Percentiles rank a stretch among this genome's conserved stretches.
Conservation (phyloP, 2,888 invertebrate species). For the Magallana nippona region DNA sequence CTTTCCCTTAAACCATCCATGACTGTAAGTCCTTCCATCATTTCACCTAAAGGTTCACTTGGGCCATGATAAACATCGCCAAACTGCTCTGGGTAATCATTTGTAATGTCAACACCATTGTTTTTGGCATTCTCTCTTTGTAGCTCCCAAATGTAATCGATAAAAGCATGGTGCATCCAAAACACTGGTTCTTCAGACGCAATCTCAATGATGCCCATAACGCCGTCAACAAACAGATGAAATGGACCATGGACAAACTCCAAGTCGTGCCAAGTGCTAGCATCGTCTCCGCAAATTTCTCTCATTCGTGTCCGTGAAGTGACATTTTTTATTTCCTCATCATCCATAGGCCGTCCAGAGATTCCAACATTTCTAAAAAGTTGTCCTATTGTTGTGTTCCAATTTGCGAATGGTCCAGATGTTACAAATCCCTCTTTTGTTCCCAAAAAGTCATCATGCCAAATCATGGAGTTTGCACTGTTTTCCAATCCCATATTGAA, state of each 20-base stretch:
- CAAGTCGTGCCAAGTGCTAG: slow-evolving; percentile 35
- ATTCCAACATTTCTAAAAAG: slow-evolving; percentile 64
- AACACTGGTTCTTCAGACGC: slow-evolving; percentile 48
- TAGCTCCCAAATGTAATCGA: slow-evolving; percentile 48
- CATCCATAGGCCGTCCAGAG: slow-evolving; percentile 61
- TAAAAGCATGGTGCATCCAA: slow-evolving; percentile 48
- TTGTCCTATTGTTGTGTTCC: slow-evolving; percentile 60
- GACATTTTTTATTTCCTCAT: slow-evolving; percentile 58
- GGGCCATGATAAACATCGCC: slow-evolving; percentile 61
- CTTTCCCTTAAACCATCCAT: slow-evolving; percentile 60
- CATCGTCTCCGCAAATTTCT: slow-evolving; percentile 59
- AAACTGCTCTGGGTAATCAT: slow-evolving; percentile 62
- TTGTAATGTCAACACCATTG: slow-evolving; percentile 37
- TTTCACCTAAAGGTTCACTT: slow-evolving; percentile 59
- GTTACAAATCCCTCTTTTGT: slow-evolving; percentile 61
- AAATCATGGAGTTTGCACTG: slow-evolving; percentile 61
- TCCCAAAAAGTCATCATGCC: slow-evolving; percentile 63
- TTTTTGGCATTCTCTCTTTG: slow-evolving; percentile 45
- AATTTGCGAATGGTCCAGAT: slow-evolving; percentile 64
- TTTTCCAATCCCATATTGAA: slow-evolving; percentile 55
- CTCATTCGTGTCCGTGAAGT: slow-evolving; percentile 49
- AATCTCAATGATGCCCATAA: slow-evolving; percentile 49
- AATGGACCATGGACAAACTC: slow-evolving; percentile 48
- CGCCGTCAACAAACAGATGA: slow-evolving; percentile 49
- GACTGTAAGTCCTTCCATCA: slow-evolving; percentile 60